A percentile compares a stretch with the other conserved stretches of the same genome.
Evolutionary conservation across 2,797 vertebrate genomes (phyloP).

Genomic region (Morus bassanus): DNA sequence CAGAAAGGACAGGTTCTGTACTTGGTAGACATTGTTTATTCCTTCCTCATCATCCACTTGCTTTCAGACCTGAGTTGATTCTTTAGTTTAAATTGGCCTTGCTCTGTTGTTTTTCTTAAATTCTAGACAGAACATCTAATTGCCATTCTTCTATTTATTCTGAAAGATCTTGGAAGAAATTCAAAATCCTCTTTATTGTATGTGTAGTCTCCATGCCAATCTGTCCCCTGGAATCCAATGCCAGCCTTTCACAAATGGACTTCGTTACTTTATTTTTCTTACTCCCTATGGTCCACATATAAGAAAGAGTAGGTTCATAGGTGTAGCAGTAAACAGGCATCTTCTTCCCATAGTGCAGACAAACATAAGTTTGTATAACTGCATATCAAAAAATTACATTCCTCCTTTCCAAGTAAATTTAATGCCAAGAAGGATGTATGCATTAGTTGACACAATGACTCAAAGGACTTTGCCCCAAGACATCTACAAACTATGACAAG

Average conservation of each 20-base stretch:
- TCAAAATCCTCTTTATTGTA: neutral
- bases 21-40: neutral
- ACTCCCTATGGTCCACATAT: neutral
- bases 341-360: neutral
- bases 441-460: neutral
- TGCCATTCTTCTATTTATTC: neutral
- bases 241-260: neutral
- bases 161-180: neutral
- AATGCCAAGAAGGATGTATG: neutral
- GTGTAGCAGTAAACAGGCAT: neutral
- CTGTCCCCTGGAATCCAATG: neutral
- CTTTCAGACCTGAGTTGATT: neutral
- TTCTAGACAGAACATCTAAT: neutral
- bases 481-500: neutral
- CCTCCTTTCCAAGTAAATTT: neutral
- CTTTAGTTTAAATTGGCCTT: neutral
- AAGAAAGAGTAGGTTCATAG: neutral
- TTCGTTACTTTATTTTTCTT: neutral
- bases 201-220: neutral
- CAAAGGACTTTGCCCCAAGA: neutral
- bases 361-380: neutral
- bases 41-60: neutral
- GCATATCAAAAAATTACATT: neutral
- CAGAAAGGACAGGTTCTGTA: neutral
- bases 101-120: neutral